These are phyloP conservation scores for Rhogogaster chlorosoma DNA, from an alignment of 2,888 invertebrate genomes.

Conservation along the genomic window DNA sequence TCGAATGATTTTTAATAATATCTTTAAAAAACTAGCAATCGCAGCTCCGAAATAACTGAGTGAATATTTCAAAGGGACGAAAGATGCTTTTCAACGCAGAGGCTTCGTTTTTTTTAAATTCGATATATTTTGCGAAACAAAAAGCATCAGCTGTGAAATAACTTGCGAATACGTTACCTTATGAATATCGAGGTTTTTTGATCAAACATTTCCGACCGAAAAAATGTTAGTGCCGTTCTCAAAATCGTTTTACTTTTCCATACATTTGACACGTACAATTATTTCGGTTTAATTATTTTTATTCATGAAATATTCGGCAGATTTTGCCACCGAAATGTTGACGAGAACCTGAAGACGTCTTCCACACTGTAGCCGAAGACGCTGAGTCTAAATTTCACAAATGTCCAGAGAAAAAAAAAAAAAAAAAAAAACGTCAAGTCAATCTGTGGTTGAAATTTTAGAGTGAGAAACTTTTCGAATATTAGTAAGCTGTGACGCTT, in stretches of 20 bases:
- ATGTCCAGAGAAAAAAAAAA: neutral
- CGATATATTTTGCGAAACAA: neutral
- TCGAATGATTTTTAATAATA: neutral
- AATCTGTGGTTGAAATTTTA: neutral
- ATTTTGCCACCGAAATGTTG: neutral
- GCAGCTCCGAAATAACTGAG: neutral
- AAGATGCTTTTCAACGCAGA: neutral
- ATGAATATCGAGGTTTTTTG: too few species aligned
- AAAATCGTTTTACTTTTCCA: too few species aligned
- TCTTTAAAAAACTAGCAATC: neutral
- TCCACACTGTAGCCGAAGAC: too few species aligned
- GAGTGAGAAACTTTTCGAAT: neutral
- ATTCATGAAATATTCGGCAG: neutral
- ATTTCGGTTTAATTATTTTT: neutral
- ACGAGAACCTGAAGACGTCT: neutral
- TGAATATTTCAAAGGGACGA: too few species aligned
- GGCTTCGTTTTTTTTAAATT: neutral
- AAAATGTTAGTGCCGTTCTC: too few species aligned
- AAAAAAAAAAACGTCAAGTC: neutral
- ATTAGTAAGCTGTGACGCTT: neutral
- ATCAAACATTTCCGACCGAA: too few species aligned
- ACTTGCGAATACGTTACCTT: neutral
- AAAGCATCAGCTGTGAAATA: neutral
- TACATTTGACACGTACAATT: neutral
- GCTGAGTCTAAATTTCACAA: neutral